phyloP scores from a whole-genome alignment of 1,140 invertebrate species.

The Pomphorhynchus laevis region DNA sequence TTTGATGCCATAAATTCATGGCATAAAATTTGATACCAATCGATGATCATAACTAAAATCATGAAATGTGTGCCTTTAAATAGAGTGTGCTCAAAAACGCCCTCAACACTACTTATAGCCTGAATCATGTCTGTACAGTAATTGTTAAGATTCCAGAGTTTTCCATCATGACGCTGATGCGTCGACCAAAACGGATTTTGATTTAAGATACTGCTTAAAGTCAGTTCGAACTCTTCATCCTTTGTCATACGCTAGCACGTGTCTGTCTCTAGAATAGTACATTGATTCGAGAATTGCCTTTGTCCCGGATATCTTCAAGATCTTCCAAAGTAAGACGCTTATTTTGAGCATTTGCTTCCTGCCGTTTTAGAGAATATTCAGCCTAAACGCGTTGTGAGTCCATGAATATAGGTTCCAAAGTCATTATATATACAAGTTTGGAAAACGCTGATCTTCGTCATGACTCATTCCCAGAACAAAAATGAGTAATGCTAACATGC shows the following conservation, averaged over 20 bases:
- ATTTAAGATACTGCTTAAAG: conserved; percentile 85
- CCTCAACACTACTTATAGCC: conserved; percentile 90
- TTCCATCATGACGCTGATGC: conserved; percentile 45
- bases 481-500: conserved; percentile 94
- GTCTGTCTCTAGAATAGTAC: conserved; percentile 94
- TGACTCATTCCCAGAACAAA: conserved; percentile 96
- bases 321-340: conserved; percentile 84
- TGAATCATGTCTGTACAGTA: conserved; percentile 99
- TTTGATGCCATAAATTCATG: no score
- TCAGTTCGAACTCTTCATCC: conserved; percentile 94
- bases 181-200: conserved; percentile 66
- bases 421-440: conserved; percentile 96
- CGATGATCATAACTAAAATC: no score
- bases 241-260: conserved; percentile 92
- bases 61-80: conserved; percentile 99
- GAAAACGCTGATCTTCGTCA: conserved; percentile 94
- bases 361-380: conserved; percentile 82
- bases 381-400: conserved; percentile 98
- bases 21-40: no score
- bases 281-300: conserved; percentile 90
- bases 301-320: conserved; percentile 91
- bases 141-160: conserved; percentile 96
- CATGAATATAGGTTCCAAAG: conserved; percentile 97
- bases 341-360: conserved; percentile 94
- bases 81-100: conserved; percentile 84